Conservation (phyloP, 2,797 vertebrate genomes). For the Leuciscus waleckii region DNA sequence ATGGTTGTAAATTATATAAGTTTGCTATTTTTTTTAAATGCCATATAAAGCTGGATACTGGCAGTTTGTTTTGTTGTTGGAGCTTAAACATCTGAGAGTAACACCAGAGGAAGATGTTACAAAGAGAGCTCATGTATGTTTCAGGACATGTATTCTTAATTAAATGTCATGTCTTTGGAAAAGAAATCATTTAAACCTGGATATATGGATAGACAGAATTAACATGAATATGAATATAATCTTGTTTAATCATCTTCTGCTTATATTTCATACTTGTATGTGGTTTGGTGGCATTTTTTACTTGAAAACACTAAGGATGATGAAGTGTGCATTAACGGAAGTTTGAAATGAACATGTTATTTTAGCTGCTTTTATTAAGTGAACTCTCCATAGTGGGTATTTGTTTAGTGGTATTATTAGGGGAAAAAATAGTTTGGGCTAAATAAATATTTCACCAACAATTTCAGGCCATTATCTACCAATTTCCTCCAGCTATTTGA, state of each 20-base stretch:
- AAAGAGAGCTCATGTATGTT: not conserved
- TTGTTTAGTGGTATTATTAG: not conserved
- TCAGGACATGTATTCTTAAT: not conserved
- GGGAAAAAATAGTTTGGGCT: not conserved
- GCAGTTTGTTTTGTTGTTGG: not conserved
- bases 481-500: not conserved
- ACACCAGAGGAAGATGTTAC: not conserved
- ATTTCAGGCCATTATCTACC: not conserved
- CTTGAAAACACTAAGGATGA: not conserved
- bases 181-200: too few relatives aligned
- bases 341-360: not conserved
- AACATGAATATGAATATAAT: not conserved
- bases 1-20: not conserved
- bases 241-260: not conserved
- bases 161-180: too few relatives aligned
- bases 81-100: not conserved
- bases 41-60: not conserved
- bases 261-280: not conserved
- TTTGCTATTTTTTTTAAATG: not conserved
- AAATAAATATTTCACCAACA: not conserved
- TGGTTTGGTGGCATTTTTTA: not conserved
- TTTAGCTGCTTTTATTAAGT: not conserved
- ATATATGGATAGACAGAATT: not conserved
- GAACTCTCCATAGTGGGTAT: not conserved
- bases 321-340: not conserved